Evolutionary conservation across 2,797 vertebrate species (phyloP).

Genomic region (Eulemur mongoz): DNA sequence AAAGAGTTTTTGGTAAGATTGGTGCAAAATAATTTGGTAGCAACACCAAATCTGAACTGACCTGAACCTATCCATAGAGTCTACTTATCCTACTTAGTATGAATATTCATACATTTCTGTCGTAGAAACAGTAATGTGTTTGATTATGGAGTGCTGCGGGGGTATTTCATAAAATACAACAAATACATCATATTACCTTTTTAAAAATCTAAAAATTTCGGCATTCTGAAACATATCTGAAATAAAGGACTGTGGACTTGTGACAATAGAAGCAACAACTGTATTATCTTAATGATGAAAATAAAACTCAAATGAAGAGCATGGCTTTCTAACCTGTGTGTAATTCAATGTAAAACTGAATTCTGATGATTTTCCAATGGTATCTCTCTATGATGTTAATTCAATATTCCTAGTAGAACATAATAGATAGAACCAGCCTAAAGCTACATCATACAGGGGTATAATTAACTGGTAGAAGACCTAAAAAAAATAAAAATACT

Average conservation of each 20-base stretch:
- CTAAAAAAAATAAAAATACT: slow-evolving; percentile 45
- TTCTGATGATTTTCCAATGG: slow-evolving; percentile 25
- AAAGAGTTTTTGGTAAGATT: background rate
- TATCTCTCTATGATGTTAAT: background rate
- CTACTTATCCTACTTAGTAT: background rate
- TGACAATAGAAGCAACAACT: background rate
- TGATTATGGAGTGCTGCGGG: background rate
- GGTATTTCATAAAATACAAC: background rate
- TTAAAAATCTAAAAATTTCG: slow-evolving; percentile 26
- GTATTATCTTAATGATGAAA: background rate
- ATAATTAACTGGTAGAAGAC: slow-evolving; percentile 13
- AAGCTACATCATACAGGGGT: background rate
- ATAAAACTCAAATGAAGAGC: slow-evolving; percentile 22
- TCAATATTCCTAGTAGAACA: background rate
- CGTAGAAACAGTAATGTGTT: slow-evolving; percentile 8
- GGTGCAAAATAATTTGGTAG: slow-evolving; percentile 32
- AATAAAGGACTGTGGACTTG: slow-evolving; percentile 15
- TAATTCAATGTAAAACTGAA: slow-evolving; percentile 15
- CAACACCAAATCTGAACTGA: background rate
- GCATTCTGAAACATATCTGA: slow-evolving; percentile 46
- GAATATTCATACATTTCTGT: background rate
- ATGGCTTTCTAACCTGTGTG: background rate
- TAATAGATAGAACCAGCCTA: background rate
- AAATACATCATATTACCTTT: background rate
- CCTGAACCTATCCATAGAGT: background rate